Conservation (phyloP, 2,888 invertebrate species). For the Elgonia sp. region DNA sequence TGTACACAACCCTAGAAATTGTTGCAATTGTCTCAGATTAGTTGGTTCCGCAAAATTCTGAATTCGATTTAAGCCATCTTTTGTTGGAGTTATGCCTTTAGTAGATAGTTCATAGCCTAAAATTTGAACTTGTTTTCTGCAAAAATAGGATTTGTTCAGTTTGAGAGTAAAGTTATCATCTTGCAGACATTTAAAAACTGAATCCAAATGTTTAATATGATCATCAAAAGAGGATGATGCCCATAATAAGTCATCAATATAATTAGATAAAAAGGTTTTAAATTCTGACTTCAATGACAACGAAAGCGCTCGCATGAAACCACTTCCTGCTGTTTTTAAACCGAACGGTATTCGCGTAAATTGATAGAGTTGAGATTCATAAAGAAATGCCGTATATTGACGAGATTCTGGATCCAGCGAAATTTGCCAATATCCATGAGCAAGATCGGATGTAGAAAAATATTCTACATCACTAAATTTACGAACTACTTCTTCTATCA, state of each 20-base stretch:
- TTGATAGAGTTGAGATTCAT: constrained; percentile 76
- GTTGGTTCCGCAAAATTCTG: constrained; percentile 2
- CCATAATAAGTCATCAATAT: no score
- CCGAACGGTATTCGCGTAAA: constrained; percentile 81
- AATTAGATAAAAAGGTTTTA: neutral
- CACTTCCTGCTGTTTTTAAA: constrained; percentile 78
- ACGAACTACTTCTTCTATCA: constrained; percentile 72
- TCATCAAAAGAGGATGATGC: no score
- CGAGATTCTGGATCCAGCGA: constrained; percentile 66
- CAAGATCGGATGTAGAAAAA: constrained; percentile 76
- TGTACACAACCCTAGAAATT: constrained; percentile 1
- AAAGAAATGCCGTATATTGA: constrained; percentile 62
- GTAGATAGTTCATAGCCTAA: constrained; percentile 56
- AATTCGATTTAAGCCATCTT: neutral
- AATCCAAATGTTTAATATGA: no score
- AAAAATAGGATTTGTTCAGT: no score
- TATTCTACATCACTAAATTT: constrained; percentile 54
- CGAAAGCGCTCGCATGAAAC: no score
- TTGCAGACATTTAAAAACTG: no score
- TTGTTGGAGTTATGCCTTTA: constrained; percentile 30
- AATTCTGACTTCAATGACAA: no score
- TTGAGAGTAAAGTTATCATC: no score
- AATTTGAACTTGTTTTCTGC: constrained; percentile 17
- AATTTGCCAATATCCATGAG: constrained; percentile 78
- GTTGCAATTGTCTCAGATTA: constrained; percentile 15